Percentiles rank a stretch among this genome's conserved stretches.
Evolutionary conservation across 1,140 invertebrate genomes (phyloP).

Genomic region (Pogonus chalceus): DNA sequence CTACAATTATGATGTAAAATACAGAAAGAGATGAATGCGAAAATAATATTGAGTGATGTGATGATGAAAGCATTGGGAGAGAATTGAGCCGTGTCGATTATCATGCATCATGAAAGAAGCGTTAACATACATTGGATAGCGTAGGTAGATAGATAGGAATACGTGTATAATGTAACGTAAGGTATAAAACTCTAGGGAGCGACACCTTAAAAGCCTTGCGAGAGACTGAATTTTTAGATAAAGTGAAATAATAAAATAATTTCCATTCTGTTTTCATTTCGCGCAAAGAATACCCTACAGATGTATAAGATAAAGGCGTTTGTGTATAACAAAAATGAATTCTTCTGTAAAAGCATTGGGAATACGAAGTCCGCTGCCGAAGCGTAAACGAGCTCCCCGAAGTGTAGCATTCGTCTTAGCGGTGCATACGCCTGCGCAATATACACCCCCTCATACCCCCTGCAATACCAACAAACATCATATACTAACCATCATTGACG

Average conservation of each 20-base stretch:
- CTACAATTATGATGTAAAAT: too few relatives aligned
- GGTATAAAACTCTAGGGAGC: neutral
- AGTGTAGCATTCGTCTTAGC: neutral
- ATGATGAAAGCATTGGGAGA: too few relatives aligned
- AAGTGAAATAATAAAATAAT: conserved; percentile 5
- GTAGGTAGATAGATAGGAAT: too few relatives aligned
- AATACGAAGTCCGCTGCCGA: neutral
- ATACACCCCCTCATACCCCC: too few relatives aligned
- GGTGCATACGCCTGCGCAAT: neutral
- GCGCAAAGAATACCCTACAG: neutral
- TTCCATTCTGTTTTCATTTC: conserved; percentile 6
- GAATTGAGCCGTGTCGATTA: too few relatives aligned
- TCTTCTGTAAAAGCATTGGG: conserved; percentile 5
- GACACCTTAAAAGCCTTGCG: conserved; percentile 3
- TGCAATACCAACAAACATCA: too few relatives aligned
- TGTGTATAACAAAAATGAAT: conserved; percentile 7
- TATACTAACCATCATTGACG: too few relatives aligned
- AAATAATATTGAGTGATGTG: too few relatives aligned
- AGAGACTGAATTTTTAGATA: conserved; percentile 1
- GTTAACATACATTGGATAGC: too few relatives aligned
- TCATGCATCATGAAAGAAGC: too few relatives aligned
- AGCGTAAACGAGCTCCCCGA: conserved; percentile 1
- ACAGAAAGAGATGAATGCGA: too few relatives aligned
- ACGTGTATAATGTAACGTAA: neutral
- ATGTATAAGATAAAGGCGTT: conserved; percentile 7